Percentiles rank a stretch among this genome's conserved stretches.
phyloP scores from a whole-genome alignment of 1,140 invertebrate genomes.

The Orchestia grillus region DNA sequence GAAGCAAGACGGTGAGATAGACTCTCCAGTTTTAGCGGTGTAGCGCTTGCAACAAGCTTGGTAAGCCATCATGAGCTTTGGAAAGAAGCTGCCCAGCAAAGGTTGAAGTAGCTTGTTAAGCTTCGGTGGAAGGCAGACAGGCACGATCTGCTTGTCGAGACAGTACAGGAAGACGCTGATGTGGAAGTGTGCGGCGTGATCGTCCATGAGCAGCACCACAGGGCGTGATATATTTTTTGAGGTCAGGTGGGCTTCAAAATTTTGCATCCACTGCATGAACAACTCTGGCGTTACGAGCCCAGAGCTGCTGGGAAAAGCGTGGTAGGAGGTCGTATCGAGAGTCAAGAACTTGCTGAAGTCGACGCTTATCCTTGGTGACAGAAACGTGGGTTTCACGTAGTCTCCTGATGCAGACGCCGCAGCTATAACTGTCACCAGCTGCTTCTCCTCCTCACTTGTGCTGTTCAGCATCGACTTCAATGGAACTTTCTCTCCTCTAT shows the following conservation, averaged over 20 bases:
- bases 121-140: constrained; percentile 53
- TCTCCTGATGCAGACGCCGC: constrained; percentile 44
- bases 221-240: constrained; percentile 24
- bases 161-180: constrained; percentile 57
- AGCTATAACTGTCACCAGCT: constrained; percentile 42
- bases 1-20: constrained; percentile 27
- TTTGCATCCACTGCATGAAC: constrained; percentile 34
- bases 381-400: background rate
- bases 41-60: constrained; percentile 42
- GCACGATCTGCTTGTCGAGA: constrained; percentile 55
- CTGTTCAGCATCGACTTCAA: constrained; percentile 29
- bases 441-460: constrained; percentile 17
- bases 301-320: background rate
- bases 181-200: constrained; percentile 46
- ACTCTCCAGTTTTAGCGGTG: constrained; percentile 15
- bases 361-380: background rate
- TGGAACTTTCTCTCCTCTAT: constrained; percentile 39
- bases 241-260: constrained; percentile 47
- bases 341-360: background rate
- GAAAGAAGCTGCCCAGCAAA: constrained; percentile 27
- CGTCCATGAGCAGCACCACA: constrained; percentile 57
- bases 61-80: constrained; percentile 46
- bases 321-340: constrained; percentile 4
- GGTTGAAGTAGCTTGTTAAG: constrained; percentile 42
- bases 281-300: constrained; percentile 26